A percentile compares a stretch with the other conserved stretches of the same genome.
These are phyloP conservation scores for Mythimna impura DNA, from an alignment of 2,888 invertebrate species.

Conservation along the genomic window DNA sequence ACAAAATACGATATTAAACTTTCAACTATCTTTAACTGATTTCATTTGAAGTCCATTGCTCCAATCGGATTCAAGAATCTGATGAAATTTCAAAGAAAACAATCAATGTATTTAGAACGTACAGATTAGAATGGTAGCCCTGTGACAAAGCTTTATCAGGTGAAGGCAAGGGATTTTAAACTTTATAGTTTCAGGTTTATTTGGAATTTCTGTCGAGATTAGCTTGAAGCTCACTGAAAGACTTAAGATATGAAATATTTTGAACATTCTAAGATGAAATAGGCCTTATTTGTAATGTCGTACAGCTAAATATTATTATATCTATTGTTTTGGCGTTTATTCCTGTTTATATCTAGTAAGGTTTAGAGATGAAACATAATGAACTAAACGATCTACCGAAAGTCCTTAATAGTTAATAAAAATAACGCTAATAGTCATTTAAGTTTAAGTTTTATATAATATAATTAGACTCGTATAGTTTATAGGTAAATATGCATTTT, in stretches of 20 bases:
- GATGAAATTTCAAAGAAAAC: neutral
- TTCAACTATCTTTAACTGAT: neutral
- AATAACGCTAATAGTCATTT: slow-evolving; percentile 33
- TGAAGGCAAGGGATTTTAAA: neutral
- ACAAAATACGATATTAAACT: neutral
- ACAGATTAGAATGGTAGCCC: neutral
- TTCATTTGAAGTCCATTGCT: neutral
- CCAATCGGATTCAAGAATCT: neutral
- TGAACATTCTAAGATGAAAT: slow-evolving; percentile 4
- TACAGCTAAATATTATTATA: slow-evolving; percentile 36
- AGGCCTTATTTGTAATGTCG: slow-evolving; percentile 14
- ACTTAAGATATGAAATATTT: neutral
- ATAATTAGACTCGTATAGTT: slow-evolving; percentile 52
- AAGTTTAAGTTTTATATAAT: slow-evolving; percentile 43
- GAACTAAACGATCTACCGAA: slow-evolving; percentile 10
- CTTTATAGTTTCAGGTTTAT: neutral
- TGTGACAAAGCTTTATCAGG: neutral
- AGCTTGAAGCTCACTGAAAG: slow-evolving; percentile 21
- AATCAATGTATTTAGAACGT: neutral
- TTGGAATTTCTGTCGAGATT: slow-evolving; percentile 10
- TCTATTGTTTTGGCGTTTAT: slow-evolving; percentile 51
- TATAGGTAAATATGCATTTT: slow-evolving; percentile 60
- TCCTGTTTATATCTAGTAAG: slow-evolving; percentile 38
- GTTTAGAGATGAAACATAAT: slow-evolving; percentile 20
- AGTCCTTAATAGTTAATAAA: slow-evolving; percentile 9